A percentile compares a stretch with the other conserved stretches of the same genome.
These are phyloP conservation scores for Gymnoscelis rufifasciata DNA, from an alignment of 2,888 invertebrate genomes.

Conservation along the genomic window DNA sequence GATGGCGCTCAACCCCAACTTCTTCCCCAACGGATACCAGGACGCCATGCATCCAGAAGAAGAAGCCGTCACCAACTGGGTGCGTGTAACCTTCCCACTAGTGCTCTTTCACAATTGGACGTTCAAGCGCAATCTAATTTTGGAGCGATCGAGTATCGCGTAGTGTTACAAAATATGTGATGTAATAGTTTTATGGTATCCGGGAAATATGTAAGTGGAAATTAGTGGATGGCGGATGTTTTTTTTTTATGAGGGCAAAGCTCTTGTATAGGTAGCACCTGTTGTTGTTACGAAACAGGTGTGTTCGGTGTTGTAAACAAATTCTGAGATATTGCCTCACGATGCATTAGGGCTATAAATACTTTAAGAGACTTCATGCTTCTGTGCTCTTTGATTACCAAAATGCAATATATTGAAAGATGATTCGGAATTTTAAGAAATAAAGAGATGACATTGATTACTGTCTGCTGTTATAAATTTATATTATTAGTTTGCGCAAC, in stretches of 20 bases:
- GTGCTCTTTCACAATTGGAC: constrained; percentile 25
- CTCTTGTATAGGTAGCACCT: constrained; percentile 2
- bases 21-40: constrained; percentile 77
- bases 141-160: constrained; percentile 57
- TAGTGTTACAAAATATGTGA: constrained; percentile 69
- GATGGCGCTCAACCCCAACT: constrained; percentile 71
- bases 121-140: constrained; percentile 54
- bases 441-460: no score
- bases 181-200: constrained; percentile 58
- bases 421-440: no score
- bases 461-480: no score
- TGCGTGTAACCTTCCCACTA: constrained; percentile 55
- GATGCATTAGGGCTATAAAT: no score
- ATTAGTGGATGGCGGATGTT: constrained; percentile 14
- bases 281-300: constrained; percentile 22
- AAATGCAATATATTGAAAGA: no score
- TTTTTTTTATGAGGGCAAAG: constrained; percentile 15
- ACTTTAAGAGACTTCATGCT: no score
- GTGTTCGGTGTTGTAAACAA: constrained; percentile 20
- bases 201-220: constrained; percentile 39
- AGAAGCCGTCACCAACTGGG: constrained; percentile 81
- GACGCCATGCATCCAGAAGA: constrained; percentile 77
- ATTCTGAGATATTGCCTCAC: neutral
- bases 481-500: no score
- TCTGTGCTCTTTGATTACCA: no score